Conservation (phyloP, 2,113 vertebrate species). For the Bos indicus region DNA sequence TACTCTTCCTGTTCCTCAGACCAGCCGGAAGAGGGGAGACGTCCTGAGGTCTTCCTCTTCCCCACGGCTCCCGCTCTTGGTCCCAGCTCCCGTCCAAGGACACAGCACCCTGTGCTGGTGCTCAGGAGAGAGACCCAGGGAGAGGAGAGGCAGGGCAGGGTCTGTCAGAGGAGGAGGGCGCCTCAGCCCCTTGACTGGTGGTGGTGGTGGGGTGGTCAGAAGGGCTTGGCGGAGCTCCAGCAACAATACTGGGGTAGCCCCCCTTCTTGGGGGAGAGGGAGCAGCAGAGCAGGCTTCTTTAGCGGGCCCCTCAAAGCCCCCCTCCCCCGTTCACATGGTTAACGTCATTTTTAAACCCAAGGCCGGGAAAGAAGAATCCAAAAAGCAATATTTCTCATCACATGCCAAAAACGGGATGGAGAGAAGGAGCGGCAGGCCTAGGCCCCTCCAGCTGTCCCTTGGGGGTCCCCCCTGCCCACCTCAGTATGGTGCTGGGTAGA, state of each 20-base stretch:
- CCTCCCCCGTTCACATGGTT: not conserved
- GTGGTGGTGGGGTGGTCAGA: not conserved
- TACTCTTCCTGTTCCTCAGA: not conserved
- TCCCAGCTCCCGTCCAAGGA: constrained; percentile 25
- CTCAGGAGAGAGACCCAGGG: constrained; percentile 34
- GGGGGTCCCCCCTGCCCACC: constrained; percentile 54
- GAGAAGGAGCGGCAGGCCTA: constrained; percentile 44
- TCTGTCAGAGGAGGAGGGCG: constrained; percentile 6
- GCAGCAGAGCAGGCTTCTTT: not conserved
- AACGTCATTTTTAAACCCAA: constrained; percentile 57
- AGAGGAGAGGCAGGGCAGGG: not conserved
- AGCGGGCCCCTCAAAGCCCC: constrained; percentile 4
- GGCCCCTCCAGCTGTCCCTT: constrained; percentile 41
- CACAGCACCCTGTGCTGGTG: constrained; percentile 30
- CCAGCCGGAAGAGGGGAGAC: constrained; percentile 30
- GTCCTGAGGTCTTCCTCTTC: not conserved
- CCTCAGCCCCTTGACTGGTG: not conserved
- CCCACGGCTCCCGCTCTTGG: constrained; percentile 4
- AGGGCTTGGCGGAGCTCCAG: not conserved
- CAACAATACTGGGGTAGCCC: not conserved
- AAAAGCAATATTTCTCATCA: constrained; percentile 84
- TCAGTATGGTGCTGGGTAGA: constrained; percentile 56
- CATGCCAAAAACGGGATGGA: constrained; percentile 78
- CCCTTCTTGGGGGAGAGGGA: not conserved
- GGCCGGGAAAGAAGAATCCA: constrained; percentile 69